Evolutionary conservation across 2,113 vertebrate species (phyloP), one percentile per base, ranked within the genome.

Genomic region (Nycticryphes semicollaris): DNA sequence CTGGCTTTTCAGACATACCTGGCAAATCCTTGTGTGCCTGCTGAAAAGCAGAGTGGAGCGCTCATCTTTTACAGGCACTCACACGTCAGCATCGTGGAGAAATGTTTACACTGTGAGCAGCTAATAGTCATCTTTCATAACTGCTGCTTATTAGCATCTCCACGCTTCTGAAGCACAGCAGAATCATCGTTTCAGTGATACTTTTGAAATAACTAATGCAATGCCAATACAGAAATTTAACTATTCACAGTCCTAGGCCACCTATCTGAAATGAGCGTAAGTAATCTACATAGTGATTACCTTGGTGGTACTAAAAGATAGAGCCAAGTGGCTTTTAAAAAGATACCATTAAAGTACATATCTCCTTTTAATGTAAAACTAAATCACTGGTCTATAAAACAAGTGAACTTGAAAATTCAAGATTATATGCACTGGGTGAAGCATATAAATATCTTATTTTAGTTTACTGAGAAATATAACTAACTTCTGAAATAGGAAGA

Each of bases 151-250:
- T 87, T 93, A 94, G 60, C 21, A 48, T 54, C 73, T 63, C 59
- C 18, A 9, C 47, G 54, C 41, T 92, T 81, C 47, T 87, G 68
- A 92, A 81, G 64, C 51, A 84, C 15, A 14, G 68, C 33, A 70
- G 91, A 81, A 92, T 74, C 64, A 92, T 47, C 30, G 45, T 94
- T 90, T 90, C 91, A 92, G 86, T 56, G 73, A 93, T 63, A 90
- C 76, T 89, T 86, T n/a, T 39, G 62, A 78, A 85, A 75, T 78
- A 90, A 78, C 47, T 53, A 92, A 59, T 51, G 51, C 72, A 88
- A 83, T 25, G 22, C 35, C 70, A 92, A 69, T 69, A 92, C 11
- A 66, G 24, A 62, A 86, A n/a, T 63, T 20, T 45, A 87, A 50
- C 35, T 56, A 30, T 53, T 84, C 21, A 27, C 47, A 74, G 59